Evolutionary conservation across 2,113 vertebrate genomes (phyloP), one percentile per base, ranked within the genome.

Genomic region (Oxygymnocypris stewartii): DNA sequence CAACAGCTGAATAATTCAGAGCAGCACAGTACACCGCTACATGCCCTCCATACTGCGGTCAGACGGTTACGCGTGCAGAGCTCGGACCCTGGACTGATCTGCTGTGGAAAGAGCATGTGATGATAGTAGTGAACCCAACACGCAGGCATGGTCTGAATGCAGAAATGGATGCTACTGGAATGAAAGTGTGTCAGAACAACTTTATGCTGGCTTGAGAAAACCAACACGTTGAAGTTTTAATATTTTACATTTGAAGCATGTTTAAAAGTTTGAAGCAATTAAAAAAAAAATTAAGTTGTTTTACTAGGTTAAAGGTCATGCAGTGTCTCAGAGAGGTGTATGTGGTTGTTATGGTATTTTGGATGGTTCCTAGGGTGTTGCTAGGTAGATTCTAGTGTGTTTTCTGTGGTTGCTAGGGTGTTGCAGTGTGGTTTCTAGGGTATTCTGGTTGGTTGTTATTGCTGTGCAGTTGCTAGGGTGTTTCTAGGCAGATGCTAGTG

Each of bases 1-100:
- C 76, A 87, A 35, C 73, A 69, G 85, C 65, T 89, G 85, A 87
- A 89, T 89, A 87, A 89, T 89, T 89, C 86, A 89, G 84, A 87
- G 74, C 79, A 83, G 74, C 57, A 23, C 63, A 86, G 59, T 85
- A 37, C 57, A 54, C 57, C 20, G 79, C 37, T 11, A 74, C 37
- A 73, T 73, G 4, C 20, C 42, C 80, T 79, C 51, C 76, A 23
- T 65, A 71, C 12, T 31, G 63, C 1, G 12, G 5, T 25, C 40
- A 47, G 47, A 8, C 13, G 73, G 73, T 25, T 44, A 25, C 3
- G 73, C 5, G 11, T 25, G 12, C n/a, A 25, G 42, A 8, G 73
- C 12, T 76, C 3, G 9, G 57, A n/a, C 40, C 4, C 4, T 54
- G 9, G 76, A 4, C 67, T 57, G 76, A 79, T 79, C 6, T 79